Evolutionary conservation across 2,888 invertebrate genomes (phyloP).

Genomic region (Brenthis ino): DNA sequence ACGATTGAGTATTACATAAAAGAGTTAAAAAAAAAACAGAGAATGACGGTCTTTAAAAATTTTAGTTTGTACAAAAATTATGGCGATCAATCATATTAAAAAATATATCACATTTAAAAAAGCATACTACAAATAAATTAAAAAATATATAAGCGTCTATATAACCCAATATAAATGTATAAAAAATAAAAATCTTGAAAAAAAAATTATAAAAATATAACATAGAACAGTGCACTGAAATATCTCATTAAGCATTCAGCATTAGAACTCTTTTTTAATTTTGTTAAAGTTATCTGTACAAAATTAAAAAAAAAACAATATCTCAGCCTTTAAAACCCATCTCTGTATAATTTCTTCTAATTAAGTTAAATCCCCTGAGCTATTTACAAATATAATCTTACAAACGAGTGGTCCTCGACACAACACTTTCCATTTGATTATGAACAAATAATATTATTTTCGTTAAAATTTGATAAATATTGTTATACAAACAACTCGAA

Average conservation of each 20-base stretch:
- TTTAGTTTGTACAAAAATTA: neutral
- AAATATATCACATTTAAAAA: too few species aligned
- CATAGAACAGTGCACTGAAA: neutral
- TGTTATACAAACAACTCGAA: neutral
- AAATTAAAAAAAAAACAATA: too few species aligned
- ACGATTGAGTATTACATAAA: too few species aligned
- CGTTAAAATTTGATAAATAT: constrained; percentile 7
- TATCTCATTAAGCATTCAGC: neutral
- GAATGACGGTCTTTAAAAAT: too few species aligned
- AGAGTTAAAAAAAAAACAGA: too few species aligned
- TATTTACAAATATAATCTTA: constrained; percentile 11
- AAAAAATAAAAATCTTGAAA: neutral
- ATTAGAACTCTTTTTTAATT: too few species aligned
- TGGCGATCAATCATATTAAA: constrained; percentile 1
- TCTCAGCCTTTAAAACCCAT: too few species aligned
- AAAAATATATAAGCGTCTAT: too few species aligned
- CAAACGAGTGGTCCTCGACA: constrained; percentile 26
- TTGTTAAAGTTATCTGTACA: too few species aligned
- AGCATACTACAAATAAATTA: too few species aligned
- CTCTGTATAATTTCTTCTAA: neutral
- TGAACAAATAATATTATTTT: constrained; percentile 22
- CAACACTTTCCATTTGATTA: constrained; percentile 18
- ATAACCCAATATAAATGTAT: too few species aligned
- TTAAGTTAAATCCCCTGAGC: constrained; percentile 23
- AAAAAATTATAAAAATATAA: neutral